Evolutionary conservation across 1,140 invertebrate species (phyloP), one percentile per base, ranked within the genome.

Genomic region (Lethrus apterus): DNA sequence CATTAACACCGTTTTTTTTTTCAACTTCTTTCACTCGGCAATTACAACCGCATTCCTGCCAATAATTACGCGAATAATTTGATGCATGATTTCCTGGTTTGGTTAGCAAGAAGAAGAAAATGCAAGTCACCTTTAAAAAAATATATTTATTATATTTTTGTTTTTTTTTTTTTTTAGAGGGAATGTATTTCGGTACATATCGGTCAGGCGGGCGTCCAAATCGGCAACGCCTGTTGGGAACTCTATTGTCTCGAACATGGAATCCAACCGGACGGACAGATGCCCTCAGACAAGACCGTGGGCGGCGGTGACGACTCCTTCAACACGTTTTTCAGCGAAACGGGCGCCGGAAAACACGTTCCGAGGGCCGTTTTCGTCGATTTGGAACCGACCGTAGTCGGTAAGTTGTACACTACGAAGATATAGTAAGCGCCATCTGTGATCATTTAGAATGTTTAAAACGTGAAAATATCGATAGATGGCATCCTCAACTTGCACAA

Each of bases 191-290:
- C 83, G 55, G 78, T 91, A 50, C 89, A 92, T 68, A 79, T 92
- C 58, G 89, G 89, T 32, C 89, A 93, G 70, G 88, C 88, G 47
- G 89, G 89, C 34, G 86, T 89, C 2, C 89, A 93, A 70, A 89
- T 92, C 62, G 89, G 88, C 51, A 90, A 90, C 65, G 85, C 85
- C 40, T 83, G 80, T 63, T 85, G 81, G 81, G 89, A 93, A 64
- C 72, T 93, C 44, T 92, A 91, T 71, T 92, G 89, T 64, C 67
- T 92, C 55, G 89, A 92, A 66, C 89, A 91, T 70, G 86, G 87
- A 18, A 92, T 93, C 63, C 86, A 91, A 66, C 87, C 87, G 33
- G 86, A 92, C 70, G 89, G 89, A 2, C 77, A 80, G 50, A 86
- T 86, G 82, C 80, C 81, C n/a, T 90, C 77, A 5, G 80, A 81